Base-by-base conservation (phyloP, 2,888 invertebrate genomes). In the Cheilosia urbana region DNA sequence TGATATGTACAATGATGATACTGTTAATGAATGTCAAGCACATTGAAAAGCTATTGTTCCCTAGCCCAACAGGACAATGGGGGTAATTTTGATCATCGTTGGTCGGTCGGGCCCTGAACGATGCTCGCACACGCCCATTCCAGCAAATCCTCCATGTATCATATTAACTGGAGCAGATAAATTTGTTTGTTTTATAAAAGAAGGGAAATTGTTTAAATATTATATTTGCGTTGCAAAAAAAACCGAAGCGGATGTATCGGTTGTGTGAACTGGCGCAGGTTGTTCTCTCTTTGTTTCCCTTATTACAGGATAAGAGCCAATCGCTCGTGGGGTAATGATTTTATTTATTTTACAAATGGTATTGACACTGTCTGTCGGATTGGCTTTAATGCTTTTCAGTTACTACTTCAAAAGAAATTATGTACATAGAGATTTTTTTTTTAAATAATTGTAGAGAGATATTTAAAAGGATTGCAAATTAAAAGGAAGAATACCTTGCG, bases 21-120 rank as follows among this genome's bases (percentile, higher is more conserved):
- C 81, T 85, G 72, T 85, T 81, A 81, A 85, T 85, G 76, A 85
- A 85, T 85, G 81, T 72, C 85, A 72, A 72, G 77, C 72, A 51
- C 69, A 65, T 71, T 85, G 75, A 80, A 80, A 76, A 66, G 68
- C 85, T 60, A 85, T 85, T 85, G 85, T 85, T 85, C 81, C 60
- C 81, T 9, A 81, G 76, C 72, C 72, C 66, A 81, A 37, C 71
- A 71, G 81, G 72, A 85, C 71, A 85, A 85, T 81, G 71, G 72
- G 72, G 76, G 81, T 77, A 81, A 81, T 85, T 85, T 77, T 51
- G 76, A 66, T 81, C 62, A 68, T 76, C 45, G 62, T 62, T 49
- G 45, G 27, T 42, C 37, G 65, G 19, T 34, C 2, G 24, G 1
- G 17, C 47, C 47, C 19, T 47, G 47, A 42, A 42, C n/a, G 42